Conservation (phyloP, 2,888 invertebrate species). For the Trichacis sp. region DNA sequence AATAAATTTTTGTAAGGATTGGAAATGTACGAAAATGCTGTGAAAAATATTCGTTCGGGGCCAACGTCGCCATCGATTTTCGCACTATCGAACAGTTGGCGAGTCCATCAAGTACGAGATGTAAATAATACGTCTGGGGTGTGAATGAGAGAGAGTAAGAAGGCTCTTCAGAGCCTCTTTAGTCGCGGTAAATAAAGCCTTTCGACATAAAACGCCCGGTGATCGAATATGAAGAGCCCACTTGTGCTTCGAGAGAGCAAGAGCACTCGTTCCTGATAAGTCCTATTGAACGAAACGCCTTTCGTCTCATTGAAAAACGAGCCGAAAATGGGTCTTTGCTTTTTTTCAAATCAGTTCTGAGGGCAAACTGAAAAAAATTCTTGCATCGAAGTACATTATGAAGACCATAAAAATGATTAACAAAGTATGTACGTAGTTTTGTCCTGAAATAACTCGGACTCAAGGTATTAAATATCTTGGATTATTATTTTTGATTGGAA, state of each 20-base stretch:
- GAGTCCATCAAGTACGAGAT: slow-evolving; percentile 3
- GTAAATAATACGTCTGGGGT: slow-evolving; percentile 4
- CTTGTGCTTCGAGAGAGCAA: slow-evolving; percentile 1
- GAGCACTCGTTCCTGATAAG: background rate
- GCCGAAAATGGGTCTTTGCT: background rate
- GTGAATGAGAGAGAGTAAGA: slow-evolving; percentile 3
- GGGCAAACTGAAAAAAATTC: too few relatives aligned
- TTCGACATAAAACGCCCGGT: slow-evolving; percentile 1
- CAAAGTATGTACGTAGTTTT: too few relatives aligned
- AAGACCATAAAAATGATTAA: too few relatives aligned
- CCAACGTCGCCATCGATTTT: slow-evolving; percentile 9
- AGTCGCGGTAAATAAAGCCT: slow-evolving; percentile 9
- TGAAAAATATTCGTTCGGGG: too few relatives aligned
- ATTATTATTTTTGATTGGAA: too few relatives aligned
- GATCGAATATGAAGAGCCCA: background rate
- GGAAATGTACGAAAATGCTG: too few relatives aligned
- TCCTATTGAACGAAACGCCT: slow-evolving; percentile 2
- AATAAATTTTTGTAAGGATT: too few relatives aligned
- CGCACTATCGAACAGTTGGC: slow-evolving; percentile 5
- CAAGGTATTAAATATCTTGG: too few relatives aligned
- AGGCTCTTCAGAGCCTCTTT: slow-evolving; percentile 1
- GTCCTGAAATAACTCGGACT: too few relatives aligned
- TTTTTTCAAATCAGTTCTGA: too few relatives aligned
- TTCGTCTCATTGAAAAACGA: background rate
- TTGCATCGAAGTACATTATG: too few relatives aligned